Evolutionary conservation across 30 jellyfish, hydroid and myxozoan genomes (phyloP).

Genomic region (Aurelia coerulea): DNA sequence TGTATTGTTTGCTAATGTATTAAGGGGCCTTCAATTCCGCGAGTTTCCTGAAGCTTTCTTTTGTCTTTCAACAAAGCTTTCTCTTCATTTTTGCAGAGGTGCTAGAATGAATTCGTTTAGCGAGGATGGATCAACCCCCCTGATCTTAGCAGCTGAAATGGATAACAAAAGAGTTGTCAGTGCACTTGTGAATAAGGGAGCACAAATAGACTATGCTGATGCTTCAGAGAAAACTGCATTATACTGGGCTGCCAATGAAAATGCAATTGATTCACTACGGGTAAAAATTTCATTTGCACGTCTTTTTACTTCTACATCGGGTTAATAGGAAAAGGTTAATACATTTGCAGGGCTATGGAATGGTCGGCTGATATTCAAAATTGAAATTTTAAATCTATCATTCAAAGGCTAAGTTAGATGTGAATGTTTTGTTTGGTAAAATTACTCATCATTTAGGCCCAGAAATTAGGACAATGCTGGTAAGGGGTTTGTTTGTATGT

Average conservation of each 20-base stretch:
- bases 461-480: no score
- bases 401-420: no score
- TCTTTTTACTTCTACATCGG: no score
- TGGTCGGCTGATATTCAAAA: no score
- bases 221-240: slow-evolving; percentile 66
- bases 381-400: no score
- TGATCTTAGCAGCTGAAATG: slow-evolving; percentile 67
- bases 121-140: slow-evolving; percentile 70
- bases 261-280: slow-evolving; percentile 50
- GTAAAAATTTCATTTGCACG: neutral
- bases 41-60: neutral
- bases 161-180: slow-evolving; percentile 46
- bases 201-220: slow-evolving; percentile 38
- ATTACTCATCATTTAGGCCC: no score
- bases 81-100: slow-evolving; percentile 36
- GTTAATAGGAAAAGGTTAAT: no score
- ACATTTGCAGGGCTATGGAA: no score
- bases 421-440: no score
- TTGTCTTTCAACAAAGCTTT: neutral
- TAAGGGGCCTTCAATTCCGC: neutral
- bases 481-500: no score
- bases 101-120: slow-evolving; percentile 44
- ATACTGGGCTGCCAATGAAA: slow-evolving; percentile 80
- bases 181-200: slow-evolving; percentile 42
- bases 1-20: neutral